Percentiles rank a stretch among this genome's conserved stretches.
phyloP scores from a whole-genome alignment of 1,140 invertebrate species.

The Drosophila subpulchrella region DNA sequence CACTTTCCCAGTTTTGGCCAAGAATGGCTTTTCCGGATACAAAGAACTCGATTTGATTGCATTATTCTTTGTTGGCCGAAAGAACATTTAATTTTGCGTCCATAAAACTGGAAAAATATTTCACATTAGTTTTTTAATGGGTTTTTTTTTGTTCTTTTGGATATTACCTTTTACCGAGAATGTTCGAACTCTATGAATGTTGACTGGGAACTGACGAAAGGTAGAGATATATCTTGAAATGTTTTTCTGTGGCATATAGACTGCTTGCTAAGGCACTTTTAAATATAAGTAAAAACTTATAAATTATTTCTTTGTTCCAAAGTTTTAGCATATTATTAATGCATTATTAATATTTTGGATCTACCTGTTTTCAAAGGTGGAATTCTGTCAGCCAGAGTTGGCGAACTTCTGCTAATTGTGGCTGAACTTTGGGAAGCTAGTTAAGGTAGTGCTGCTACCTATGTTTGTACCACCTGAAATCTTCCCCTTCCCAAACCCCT shows the following conservation, averaged over 20 bases:
- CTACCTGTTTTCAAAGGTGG: background rate
- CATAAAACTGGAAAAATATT: background rate
- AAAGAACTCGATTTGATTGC: background rate
- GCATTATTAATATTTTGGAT: background rate
- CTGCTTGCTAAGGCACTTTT: too few species aligned
- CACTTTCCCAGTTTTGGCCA: background rate
- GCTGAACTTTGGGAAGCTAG: background rate
- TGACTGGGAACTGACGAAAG: background rate
- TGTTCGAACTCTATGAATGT: background rate
- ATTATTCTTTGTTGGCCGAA: background rate
- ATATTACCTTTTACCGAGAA: background rate
- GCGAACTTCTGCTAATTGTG: slow-evolving; percentile 12
- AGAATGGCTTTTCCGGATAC: background rate
- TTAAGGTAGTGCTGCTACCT: background rate
- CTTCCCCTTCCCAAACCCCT: background rate
- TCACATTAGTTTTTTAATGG: background rate
- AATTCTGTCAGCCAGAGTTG: background rate
- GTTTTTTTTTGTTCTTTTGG: background rate
- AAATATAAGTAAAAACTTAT: too few species aligned
- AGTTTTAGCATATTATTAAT: background rate
- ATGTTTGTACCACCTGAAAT: too few species aligned
- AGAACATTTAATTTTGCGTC: background rate
- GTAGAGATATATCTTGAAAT: too few species aligned
- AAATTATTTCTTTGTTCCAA: background rate
- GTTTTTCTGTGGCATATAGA: too few species aligned